Evolutionary conservation across 1,140 invertebrate genomes (phyloP).

Genomic region (Dermatophagoides farinae): DNA sequence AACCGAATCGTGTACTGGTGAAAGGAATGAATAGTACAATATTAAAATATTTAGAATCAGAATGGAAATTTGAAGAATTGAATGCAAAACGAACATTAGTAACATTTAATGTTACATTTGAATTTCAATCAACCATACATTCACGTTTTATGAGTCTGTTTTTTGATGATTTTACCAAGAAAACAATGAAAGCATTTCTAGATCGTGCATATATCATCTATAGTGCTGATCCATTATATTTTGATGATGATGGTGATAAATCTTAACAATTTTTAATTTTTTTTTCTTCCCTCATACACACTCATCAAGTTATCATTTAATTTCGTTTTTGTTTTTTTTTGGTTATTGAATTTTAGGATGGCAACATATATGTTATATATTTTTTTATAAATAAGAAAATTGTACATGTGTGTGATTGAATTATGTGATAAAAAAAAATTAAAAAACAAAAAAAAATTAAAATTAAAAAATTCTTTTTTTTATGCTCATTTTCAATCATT

Average conservation of each 20-base stretch:
- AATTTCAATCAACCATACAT: neutral
- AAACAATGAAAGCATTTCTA: constrained; percentile 6
- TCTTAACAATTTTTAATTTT: too few relatives aligned
- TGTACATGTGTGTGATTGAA: too few relatives aligned
- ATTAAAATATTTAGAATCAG: neutral
- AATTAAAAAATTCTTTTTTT: too few relatives aligned
- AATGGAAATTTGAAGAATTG: constrained; percentile 3
- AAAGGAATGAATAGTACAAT: neutral
- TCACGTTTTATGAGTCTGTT: neutral
- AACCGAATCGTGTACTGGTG: neutral
- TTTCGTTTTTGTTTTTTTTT: neutral
- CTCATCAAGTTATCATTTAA: neutral
- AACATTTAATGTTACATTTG: neutral
- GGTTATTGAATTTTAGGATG: too few relatives aligned
- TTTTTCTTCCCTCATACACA: neutral
- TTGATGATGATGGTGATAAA: neutral
- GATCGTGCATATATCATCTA: neutral
- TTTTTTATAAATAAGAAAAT: too few relatives aligned
- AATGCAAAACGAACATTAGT: neutral
- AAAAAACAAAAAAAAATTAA: too few relatives aligned
- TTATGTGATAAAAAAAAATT: too few relatives aligned
- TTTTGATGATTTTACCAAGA: constrained; percentile 1
- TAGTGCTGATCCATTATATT: neutral
- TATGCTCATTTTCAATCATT: too few relatives aligned
- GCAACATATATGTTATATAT: too few relatives aligned